Evolutionary conservation across 1,140 invertebrate species (phyloP).

Genomic region (Battus philenor): DNA sequence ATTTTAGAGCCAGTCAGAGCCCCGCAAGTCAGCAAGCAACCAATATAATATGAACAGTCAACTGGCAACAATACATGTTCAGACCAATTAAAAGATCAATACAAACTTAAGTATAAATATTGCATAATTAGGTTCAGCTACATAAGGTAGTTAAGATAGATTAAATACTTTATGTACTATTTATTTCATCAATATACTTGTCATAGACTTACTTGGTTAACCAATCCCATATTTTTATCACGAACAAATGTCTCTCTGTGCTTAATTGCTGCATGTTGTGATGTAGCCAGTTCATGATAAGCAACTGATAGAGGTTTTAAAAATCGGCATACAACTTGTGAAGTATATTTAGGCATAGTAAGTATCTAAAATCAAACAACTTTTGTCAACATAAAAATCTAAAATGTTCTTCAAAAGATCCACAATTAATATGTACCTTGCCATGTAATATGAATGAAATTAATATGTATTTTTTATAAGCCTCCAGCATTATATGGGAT

Average conservation of each 20-base stretch:
- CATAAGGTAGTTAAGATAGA: too few relatives aligned
- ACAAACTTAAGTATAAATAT: too few relatives aligned
- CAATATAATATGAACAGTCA: too few relatives aligned
- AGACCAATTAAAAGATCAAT: too few relatives aligned
- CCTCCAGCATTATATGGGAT: constrained; percentile 97
- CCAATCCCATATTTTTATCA: constrained; percentile 89
- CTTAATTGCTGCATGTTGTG: constrained; percentile 88
- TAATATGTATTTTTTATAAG: constrained; percentile 97
- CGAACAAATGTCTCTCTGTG: constrained; percentile 88
- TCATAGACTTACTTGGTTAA: constrained; percentile 84
- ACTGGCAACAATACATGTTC: too few relatives aligned
- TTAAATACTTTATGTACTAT: too few relatives aligned
- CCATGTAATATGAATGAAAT: constrained; percentile 94
- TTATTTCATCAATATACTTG: too few relatives aligned
- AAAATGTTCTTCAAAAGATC: background rate
- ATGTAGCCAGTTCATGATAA: constrained; percentile 93
- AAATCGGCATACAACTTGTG: constrained; percentile 91
- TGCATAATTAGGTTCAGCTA: background rate
- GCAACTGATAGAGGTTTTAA: constrained; percentile 93
- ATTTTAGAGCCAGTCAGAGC: too few relatives aligned
- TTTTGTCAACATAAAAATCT: constrained; percentile 5
- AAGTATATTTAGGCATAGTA: constrained; percentile 92
- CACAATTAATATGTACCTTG: constrained; percentile 77
- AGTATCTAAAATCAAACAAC: constrained; percentile 75
- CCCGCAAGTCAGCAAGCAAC: too few relatives aligned